Evolutionary conservation across 2,888 invertebrate genomes (phyloP).

Genomic region (Brachypalpus laphriformis): DNA sequence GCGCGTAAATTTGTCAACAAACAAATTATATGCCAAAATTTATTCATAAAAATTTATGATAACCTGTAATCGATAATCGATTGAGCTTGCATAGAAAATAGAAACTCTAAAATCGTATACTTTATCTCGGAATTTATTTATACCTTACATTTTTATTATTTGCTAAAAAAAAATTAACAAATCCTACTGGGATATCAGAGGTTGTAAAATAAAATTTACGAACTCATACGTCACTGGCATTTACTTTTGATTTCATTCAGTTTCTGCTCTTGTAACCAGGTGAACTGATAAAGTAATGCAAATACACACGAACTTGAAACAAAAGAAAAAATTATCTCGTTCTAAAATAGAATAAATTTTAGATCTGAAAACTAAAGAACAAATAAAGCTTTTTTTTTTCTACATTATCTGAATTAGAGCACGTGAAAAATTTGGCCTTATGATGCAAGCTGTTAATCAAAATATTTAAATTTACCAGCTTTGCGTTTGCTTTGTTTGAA

Average conservation of each 20-base stretch:
- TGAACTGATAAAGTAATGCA: constrained; percentile 3
- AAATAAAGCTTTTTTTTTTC: background rate
- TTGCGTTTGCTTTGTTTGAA: background rate
- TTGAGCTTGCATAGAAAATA: background rate
- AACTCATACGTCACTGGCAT: background rate
- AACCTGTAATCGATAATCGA: background rate
- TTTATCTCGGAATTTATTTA: background rate
- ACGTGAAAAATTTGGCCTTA: background rate
- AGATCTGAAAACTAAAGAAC: too few species aligned
- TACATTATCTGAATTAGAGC: background rate
- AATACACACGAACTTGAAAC: background rate
- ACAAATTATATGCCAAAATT: background rate
- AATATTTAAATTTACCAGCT: background rate
- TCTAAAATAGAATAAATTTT: too few species aligned
- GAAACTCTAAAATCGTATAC: background rate
- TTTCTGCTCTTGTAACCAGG: background rate
- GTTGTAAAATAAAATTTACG: background rate
- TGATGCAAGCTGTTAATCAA: background rate
- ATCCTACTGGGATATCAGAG: background rate
- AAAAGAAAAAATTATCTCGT: background rate
- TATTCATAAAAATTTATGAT: constrained; percentile 9
- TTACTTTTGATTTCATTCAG: background rate
- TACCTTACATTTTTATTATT: constrained; percentile 9
- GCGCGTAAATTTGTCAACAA: constrained; percentile 4
- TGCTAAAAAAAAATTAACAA: background rate